Percentiles rank a stretch among this genome's conserved stretches.
Evolutionary conservation across 2,797 vertebrate species (phyloP).

Genomic region (Hypotaenidia philippensis): DNA sequence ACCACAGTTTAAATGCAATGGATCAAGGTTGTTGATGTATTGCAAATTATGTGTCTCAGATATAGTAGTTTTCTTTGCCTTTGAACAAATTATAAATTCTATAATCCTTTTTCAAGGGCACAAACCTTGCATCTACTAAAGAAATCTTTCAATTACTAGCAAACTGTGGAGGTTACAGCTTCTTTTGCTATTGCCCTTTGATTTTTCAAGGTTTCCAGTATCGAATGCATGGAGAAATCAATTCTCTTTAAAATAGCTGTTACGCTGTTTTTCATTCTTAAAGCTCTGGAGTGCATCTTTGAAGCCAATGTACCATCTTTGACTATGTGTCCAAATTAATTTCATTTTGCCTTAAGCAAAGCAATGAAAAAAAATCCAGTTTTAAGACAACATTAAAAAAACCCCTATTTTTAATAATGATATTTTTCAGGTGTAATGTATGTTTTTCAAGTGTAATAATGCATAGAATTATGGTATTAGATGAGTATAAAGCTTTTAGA

Average conservation of each 20-base stretch:
- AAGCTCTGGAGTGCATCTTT: conserved; percentile 1
- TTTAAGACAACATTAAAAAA: not conserved
- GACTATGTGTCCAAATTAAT: not conserved
- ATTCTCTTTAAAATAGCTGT: conserved; percentile 51
- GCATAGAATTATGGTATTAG: not conserved
- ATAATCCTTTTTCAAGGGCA: not conserved
- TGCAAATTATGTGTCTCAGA: not conserved
- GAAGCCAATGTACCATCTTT: not conserved
- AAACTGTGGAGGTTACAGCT: conserved; percentile 28
- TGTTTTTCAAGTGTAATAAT: not conserved
- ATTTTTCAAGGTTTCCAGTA: conserved; percentile 56
- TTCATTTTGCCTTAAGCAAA: not conserved
- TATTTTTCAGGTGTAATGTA: not conserved
- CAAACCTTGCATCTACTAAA: not conserved
- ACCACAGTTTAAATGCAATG: not conserved
- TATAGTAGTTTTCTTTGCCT: not conserved
- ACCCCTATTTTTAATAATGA: not conserved
- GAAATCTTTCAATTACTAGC: not conserved
- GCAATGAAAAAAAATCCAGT: not conserved
- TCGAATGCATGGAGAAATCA: conserved; percentile 18
- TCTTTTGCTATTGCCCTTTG: conserved; percentile 30
- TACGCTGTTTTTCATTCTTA: not conserved
- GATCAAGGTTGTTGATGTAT: not conserved
- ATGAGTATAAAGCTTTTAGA: not conserved
- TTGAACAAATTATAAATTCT: conserved; percentile 27